phyloP scores from a whole-genome alignment of 1,140 invertebrate species.

The Gonioctena quinquepunctata region DNA sequence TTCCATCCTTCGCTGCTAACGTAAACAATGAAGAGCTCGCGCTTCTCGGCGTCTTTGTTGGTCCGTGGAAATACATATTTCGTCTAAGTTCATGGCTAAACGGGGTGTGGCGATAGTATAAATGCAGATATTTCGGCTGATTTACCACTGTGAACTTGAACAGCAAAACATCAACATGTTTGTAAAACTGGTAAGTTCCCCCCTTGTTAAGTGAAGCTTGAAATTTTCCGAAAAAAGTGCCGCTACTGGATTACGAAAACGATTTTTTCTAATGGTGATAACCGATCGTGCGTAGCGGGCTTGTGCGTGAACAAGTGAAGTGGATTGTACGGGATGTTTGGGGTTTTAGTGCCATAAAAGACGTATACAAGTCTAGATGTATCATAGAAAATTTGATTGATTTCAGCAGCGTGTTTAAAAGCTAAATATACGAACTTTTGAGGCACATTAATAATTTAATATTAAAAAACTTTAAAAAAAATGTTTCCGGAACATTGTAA shows the following conservation, averaged over 20 bases:
- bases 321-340: background rate
- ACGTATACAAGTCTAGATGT: no score
- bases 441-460: no score
- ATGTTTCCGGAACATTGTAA: no score
- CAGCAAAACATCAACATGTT: slow-evolving; percentile 52
- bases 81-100: slow-evolving; percentile 17
- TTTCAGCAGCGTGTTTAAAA: no score
- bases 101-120: slow-evolving; percentile 11
- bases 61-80: slow-evolving; percentile 3
- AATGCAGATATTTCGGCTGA: slow-evolving; percentile 11
- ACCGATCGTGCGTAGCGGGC: background rate
- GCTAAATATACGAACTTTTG: no score
- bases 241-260: no score
- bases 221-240: background rate
- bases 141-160: slow-evolving; percentile 27
- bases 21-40: background rate
- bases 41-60: background rate
- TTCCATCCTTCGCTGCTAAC: background rate
- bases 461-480: no score
- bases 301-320: background rate
- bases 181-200: slow-evolving; percentile 55
- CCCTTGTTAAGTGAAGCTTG: background rate
- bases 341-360: no score
- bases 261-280: background rate
- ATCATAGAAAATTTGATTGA: no score